phyloP scores from a whole-genome alignment of 2,797 vertebrate genomes.

The Arctocebus calabarensis region DNA sequence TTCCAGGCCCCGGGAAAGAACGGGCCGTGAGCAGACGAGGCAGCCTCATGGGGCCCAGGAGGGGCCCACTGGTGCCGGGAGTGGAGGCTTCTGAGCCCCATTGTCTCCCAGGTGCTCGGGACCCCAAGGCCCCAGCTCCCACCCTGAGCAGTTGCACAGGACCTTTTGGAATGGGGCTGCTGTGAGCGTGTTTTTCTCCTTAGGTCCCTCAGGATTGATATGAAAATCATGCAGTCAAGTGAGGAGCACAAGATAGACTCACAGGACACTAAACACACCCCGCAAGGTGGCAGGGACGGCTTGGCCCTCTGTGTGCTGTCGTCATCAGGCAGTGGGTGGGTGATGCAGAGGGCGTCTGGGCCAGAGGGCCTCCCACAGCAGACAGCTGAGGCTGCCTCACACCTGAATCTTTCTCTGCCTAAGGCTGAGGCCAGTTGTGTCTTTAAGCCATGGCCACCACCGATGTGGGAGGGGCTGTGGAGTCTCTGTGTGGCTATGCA shows the following conservation, averaged over 20 bases:
- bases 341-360: no score
- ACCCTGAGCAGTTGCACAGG: rapidly evolving
- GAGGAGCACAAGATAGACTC: rapidly evolving
- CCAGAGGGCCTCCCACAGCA: neutral
- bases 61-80: rapidly evolving
- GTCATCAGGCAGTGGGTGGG: no score
- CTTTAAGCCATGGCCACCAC: neutral
- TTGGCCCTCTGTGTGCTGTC: neutral
- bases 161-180: no score
- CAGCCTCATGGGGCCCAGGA: rapidly evolving
- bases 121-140: no score
- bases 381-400: neutral
- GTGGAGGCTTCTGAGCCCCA: rapidly evolving
- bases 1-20: neutral
- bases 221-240: neutral
- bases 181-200: no score
- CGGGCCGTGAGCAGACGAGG: rapidly evolving
- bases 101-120: rapidly evolving
- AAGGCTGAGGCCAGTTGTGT: neutral
- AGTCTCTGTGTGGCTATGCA: rapidly evolving
- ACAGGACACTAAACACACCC: rapidly evolving
- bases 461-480: rapidly evolving
- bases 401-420: neutral
- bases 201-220: no score
- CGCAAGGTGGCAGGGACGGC: neutral